Conservation (phyloP, 2,797 vertebrate species). For the Betta splendens region DNA sequence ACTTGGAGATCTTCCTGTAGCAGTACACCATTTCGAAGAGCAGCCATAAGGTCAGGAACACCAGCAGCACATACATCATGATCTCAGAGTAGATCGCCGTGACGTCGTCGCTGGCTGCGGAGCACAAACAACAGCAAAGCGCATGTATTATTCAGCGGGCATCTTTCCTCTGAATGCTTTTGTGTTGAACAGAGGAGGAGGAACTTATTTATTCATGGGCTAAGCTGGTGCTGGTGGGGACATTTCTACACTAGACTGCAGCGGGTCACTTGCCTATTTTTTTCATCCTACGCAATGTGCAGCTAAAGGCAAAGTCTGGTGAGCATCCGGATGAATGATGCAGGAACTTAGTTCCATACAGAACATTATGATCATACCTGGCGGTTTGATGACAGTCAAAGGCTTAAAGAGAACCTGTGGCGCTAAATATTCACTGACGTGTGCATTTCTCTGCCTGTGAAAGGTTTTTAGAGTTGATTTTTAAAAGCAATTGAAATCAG, state of each 20-base stretch:
- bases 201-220: constrained; percentile 14
- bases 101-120: constrained; percentile 83
- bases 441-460: background rate
- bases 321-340: constrained; percentile 23
- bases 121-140: constrained; percentile 47
- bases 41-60: constrained; percentile 95
- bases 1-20: constrained; percentile 96
- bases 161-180: constrained; percentile 10
- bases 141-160: constrained; percentile 60
- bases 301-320: constrained; percentile 15
- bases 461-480: background rate
- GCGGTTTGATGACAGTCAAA: constrained; percentile 20
- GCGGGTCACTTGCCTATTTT: constrained; percentile 2
- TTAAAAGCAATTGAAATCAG: background rate
- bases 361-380: constrained; percentile 24
- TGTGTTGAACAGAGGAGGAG: constrained; percentile 15
- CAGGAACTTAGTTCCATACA: constrained; percentile 27
- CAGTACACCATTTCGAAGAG: constrained; percentile 97
- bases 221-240: constrained; percentile 14
- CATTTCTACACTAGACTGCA: background rate
- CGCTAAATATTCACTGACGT: constrained; percentile 11
- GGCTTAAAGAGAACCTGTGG: constrained; percentile 45
- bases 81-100: constrained; percentile 93
- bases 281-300: constrained; percentile 4
- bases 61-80: constrained; percentile 97